These are phyloP conservation scores for Cyaniris semiargus DNA, from an alignment of 2,888 invertebrate species.

Conservation along the genomic window DNA sequence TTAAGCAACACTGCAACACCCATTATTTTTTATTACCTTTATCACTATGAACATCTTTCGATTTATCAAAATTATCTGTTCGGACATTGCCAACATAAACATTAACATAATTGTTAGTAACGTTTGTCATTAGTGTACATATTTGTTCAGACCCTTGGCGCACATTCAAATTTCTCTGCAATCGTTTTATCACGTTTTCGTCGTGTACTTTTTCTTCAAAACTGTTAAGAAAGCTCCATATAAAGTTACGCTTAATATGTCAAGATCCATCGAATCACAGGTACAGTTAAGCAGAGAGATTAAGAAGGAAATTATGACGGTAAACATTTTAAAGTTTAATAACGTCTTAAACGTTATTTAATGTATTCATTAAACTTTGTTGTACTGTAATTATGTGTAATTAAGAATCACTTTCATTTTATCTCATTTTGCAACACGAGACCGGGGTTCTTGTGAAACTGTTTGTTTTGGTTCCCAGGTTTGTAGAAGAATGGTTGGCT, in stretches of 20 bases:
- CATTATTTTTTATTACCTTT: not conserved
- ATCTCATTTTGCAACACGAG: not conserved
- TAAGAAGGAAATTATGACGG: slow-evolving; percentile 25
- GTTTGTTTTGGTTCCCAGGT: slow-evolving; percentile 2
- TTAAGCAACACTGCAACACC: not conserved
- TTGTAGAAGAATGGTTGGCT: slow-evolving; percentile 18
- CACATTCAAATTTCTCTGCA: slow-evolving; percentile 11
- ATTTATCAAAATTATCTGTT: not conserved
- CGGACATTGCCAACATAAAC: not conserved
- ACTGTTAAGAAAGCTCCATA: slow-evolving; percentile 26
- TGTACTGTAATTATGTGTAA: slow-evolving; percentile 16
- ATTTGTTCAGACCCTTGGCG: slow-evolving; percentile 6
- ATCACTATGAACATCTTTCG: not conserved
- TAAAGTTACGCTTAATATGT: slow-evolving; percentile 7
- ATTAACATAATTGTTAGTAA: slow-evolving; percentile 7
- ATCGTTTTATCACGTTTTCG: slow-evolving; percentile 13
- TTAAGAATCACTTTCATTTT: slow-evolving; percentile 26
- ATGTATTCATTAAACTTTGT: slow-evolving; percentile 16
- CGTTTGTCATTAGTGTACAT: slow-evolving; percentile 1
- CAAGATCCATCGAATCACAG: not conserved
- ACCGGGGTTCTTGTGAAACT: not conserved
- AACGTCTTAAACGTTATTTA: slow-evolving; percentile 11
- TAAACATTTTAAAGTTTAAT: not conserved
- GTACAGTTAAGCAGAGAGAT: slow-evolving; percentile 21
- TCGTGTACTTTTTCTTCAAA: slow-evolving; percentile 26